Evolutionary conservation across 1,140 invertebrate species (phyloP).

Genomic region (Mercenaria mercenaria): DNA sequence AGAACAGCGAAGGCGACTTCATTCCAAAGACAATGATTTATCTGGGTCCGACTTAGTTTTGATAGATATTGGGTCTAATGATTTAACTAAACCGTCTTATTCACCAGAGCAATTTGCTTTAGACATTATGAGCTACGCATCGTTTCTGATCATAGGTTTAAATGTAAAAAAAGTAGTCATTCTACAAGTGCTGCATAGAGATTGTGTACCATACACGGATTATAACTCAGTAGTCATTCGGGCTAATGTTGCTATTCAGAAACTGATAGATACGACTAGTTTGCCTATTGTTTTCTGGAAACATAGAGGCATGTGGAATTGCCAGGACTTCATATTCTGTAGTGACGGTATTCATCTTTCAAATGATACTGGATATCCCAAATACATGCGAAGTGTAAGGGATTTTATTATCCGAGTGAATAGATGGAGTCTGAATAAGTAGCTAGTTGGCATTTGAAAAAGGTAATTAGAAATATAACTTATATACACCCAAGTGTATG

Average conservation of each 20-base stretch:
- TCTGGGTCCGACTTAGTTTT: neutral
- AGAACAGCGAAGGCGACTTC: neutral
- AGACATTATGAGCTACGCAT: neutral
- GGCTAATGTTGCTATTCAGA: neutral
- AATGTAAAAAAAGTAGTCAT: neutral
- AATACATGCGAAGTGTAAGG: constrained; percentile 7
- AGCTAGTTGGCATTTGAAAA: neutral
- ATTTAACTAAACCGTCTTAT: neutral
- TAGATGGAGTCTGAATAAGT: neutral
- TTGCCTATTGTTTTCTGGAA: neutral
- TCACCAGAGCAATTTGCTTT: neutral
- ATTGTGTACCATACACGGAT: neutral
- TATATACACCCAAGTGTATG: neutral
- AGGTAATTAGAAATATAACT: neutral
- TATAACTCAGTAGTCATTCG: neutral
- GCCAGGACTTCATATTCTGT: too few relatives aligned
- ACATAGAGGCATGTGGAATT: neutral
- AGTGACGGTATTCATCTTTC: too few relatives aligned
- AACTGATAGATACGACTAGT: neutral
- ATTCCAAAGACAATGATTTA: neutral
- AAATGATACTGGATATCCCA: neutral
- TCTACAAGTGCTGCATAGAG: neutral
- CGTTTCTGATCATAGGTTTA: neutral
- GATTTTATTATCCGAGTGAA: neutral
- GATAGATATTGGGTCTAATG: constrained; percentile 12